phyloP scores from a whole-genome alignment of 2,888 invertebrate species.

The Pollenia amentaria region DNA sequence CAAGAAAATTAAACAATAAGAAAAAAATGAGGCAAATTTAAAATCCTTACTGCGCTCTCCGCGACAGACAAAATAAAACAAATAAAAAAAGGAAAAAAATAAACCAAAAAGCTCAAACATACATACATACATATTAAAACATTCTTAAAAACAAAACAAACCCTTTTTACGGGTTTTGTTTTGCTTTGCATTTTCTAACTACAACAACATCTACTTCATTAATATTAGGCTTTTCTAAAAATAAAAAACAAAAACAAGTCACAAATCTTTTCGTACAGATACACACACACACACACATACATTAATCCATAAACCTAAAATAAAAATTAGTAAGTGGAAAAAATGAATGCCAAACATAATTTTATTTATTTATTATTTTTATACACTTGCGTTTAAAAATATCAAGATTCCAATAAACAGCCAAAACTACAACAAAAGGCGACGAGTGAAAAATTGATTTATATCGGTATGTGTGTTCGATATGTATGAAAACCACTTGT shows the following conservation, averaged over 20 bases:
- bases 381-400: background rate
- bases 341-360: conserved; percentile 10
- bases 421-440: conserved; percentile 13
- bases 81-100: conserved; percentile 34
- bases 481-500: conserved; percentile 68
- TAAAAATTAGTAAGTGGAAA: background rate
- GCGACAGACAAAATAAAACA: conserved; percentile 14
- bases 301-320: conserved; percentile 4
- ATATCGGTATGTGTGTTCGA: background rate
- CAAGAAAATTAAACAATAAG: conserved; percentile 16
- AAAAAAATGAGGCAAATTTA: conserved; percentile 56
- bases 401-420: conserved; percentile 66
- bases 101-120: conserved; percentile 46
- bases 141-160: conserved; percentile 66
- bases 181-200: conserved; percentile 76
- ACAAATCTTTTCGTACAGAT: conserved; percentile 24
- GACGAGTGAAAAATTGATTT: conserved; percentile 38
- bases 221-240: conserved; percentile 46
- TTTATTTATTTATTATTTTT: background rate
- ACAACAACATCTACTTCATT: conserved; percentile 31
- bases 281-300: conserved; percentile 1
- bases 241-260: conserved; percentile 18
- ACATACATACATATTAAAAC: conserved; percentile 18
- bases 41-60: conserved; percentile 43
- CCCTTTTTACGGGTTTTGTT: conserved; percentile 76